phyloP scores from a whole-genome alignment of 2,888 invertebrate species.

The Epistrophella euchroma region DNA sequence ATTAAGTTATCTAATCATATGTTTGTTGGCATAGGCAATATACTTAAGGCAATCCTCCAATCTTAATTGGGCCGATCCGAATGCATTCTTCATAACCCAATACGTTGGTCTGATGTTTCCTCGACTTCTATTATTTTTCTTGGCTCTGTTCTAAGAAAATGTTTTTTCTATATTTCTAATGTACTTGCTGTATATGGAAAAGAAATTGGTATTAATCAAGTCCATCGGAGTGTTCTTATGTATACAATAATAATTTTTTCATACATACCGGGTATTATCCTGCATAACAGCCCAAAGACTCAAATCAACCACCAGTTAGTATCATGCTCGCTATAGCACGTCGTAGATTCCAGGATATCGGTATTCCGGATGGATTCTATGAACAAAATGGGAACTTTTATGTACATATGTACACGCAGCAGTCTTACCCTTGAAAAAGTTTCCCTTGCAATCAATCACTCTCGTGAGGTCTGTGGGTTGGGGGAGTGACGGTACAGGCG shows the following conservation, averaged over 20 bases:
- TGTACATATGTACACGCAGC: conserved; percentile 59
- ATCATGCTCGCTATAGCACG: conserved; percentile 22
- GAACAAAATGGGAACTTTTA: conserved; percentile 75
- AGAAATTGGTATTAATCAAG: background rate
- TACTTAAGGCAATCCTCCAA: too few relatives aligned
- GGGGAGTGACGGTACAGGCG: conserved; percentile 1
- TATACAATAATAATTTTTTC: background rate
- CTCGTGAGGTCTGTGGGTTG: conserved; percentile 56
- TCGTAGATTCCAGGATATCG: conserved; percentile 67
- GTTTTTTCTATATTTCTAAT: too few relatives aligned
- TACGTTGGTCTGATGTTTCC: too few relatives aligned
- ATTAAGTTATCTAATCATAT: too few relatives aligned
- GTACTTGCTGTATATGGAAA: too few relatives aligned
- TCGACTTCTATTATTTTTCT: too few relatives aligned
- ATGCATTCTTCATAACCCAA: too few relatives aligned
- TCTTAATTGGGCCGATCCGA: too few relatives aligned
- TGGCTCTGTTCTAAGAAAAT: too few relatives aligned
- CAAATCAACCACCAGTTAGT: conserved; percentile 28
- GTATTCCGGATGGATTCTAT: conserved; percentile 78
- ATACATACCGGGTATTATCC: conserved; percentile 20
- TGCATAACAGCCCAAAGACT: conserved; percentile 12
- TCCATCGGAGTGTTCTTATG: background rate
- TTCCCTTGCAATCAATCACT: conserved; percentile 76
- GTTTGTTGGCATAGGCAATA: too few relatives aligned
- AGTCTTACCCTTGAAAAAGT: conserved; percentile 77